Conservation (phyloP, 2,888 invertebrate species). For the Drosophila paranaensis region DNA sequence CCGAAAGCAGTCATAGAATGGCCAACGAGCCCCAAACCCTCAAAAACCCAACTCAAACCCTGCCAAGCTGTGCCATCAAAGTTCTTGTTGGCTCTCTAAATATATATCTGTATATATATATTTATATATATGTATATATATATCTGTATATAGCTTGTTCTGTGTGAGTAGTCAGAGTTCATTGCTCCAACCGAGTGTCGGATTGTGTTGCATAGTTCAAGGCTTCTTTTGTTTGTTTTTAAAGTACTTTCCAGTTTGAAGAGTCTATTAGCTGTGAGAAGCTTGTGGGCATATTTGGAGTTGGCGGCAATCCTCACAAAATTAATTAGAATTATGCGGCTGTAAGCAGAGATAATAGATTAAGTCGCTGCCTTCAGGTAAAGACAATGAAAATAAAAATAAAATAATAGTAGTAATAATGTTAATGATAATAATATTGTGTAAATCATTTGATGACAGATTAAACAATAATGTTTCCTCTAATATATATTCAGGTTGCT, state of each 20-base stretch:
- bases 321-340: too few relatives aligned
- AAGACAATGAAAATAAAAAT: too few relatives aligned
- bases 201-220: constrained; percentile 62
- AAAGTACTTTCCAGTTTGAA: background rate
- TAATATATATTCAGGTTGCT: too few relatives aligned
- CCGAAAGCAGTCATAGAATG: constrained; percentile 22
- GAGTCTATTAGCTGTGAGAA: constrained; percentile 14
- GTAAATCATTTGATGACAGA: too few relatives aligned
- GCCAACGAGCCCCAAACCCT: background rate
- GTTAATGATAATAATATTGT: too few relatives aligned
- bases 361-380: too few relatives aligned
- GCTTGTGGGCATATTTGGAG: background rate
- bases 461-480: too few relatives aligned
- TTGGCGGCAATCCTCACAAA: too few relatives aligned
- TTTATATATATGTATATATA: background rate
- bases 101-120: background rate
- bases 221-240: constrained; percentile 54
- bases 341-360: too few relatives aligned
- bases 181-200: constrained; percentile 46
- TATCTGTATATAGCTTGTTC: constrained; percentile 5
- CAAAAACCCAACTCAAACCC: background rate
- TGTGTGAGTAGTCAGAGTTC: constrained; percentile 55
- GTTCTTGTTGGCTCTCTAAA: background rate
- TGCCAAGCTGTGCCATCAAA: constrained; percentile 7
- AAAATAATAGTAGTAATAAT: too few relatives aligned